phyloP scores from a whole-genome alignment of 2,888 invertebrate genomes.

The Carterocephalus palaemon region DNA sequence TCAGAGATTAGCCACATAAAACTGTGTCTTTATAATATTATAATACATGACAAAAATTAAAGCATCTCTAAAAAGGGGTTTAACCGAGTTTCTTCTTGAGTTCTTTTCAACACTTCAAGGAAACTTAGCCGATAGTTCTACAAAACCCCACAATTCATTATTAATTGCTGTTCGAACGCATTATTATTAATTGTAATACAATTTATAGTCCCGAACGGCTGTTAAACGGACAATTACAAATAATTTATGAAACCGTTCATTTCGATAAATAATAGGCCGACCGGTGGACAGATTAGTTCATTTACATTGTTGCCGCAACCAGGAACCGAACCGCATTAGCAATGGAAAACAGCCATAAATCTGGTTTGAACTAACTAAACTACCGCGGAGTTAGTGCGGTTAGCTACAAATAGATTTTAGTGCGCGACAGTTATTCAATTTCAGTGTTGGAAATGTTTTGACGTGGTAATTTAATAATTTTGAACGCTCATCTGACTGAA shows the following conservation, averaged over 20 bases:
- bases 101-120: no score
- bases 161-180: not conserved
- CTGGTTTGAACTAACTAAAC: not conserved
- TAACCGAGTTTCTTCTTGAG: no score
- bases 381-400: not conserved
- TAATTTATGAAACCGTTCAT: slow-evolving; percentile 5
- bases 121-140: no score
- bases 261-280: not conserved
- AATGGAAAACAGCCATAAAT: slow-evolving; percentile 1
- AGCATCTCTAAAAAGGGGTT: no score
- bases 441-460: no score
- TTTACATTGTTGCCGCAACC: slow-evolving; percentile 4
- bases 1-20: no score
- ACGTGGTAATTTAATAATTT: no score
- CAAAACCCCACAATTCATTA: no score
- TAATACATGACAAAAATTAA: no score
- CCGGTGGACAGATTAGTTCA: not conserved
- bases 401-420: not conserved
- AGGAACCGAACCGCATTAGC: slow-evolving; percentile 2
- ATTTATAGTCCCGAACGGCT: slow-evolving; percentile 2
- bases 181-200: not conserved
- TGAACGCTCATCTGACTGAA: no score
- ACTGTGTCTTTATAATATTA: no score
- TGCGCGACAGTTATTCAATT: not conserved
- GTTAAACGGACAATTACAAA: slow-evolving; percentile 1